Percentiles rank a stretch among this genome's conserved stretches.
Evolutionary conservation across 2,113 vertebrate genomes (phyloP).

Genomic region (Labeo catla): DNA sequence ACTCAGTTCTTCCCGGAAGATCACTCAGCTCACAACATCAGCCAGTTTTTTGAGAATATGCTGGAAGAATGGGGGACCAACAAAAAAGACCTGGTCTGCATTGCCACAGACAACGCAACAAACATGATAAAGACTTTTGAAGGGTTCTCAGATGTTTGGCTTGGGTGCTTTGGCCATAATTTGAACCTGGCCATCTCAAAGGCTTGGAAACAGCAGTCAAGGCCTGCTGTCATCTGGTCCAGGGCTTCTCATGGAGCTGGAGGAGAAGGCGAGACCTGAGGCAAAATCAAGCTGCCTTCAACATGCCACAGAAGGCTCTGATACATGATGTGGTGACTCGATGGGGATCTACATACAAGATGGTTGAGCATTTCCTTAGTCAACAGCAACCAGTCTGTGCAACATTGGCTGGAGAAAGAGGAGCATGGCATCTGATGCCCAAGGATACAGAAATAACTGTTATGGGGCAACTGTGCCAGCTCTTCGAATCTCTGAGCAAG

Average conservation of each 20-base stretch:
- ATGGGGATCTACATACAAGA: background rate
- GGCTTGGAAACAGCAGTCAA: background rate
- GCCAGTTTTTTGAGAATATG: too few relatives aligned
- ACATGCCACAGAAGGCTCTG: background rate
- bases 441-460: conserved; percentile 30
- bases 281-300: background rate
- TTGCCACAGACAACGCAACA: conserved; percentile 36
- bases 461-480: conserved; percentile 40
- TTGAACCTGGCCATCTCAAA: background rate
- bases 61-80: too few relatives aligned
- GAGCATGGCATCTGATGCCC: conserved; percentile 32
- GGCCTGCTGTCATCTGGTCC: background rate
- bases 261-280: background rate
- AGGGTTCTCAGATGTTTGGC: too few relatives aligned
- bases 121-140: too few relatives aligned
- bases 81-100: conserved; percentile 35
- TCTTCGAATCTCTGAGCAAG: conserved; percentile 40
- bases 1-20: too few relatives aligned
- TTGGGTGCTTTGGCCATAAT: too few relatives aligned
- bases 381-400: conserved; percentile 46
- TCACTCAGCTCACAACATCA: too few relatives aligned
- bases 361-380: conserved; percentile 28
- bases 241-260: background rate
- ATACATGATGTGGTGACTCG: background rate
- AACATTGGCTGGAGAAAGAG: conserved; percentile 29